Base-by-base conservation (phyloP, 1,140 invertebrate genomes). In the Bombus pascuorum region DNA sequence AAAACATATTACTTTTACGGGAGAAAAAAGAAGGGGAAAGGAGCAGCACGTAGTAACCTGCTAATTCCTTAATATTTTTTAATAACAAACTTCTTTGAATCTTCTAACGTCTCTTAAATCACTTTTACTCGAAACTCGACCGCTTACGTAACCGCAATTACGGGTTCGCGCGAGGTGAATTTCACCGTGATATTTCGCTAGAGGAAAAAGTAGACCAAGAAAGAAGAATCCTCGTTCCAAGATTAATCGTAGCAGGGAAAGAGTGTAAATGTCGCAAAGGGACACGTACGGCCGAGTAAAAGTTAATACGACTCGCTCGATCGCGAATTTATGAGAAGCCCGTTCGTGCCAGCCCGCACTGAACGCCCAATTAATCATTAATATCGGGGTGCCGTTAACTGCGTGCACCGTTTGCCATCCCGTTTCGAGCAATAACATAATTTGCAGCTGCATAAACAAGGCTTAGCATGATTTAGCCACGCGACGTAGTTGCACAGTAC, bases 401-500 rank as follows among this genome's bases (percentile, higher is more conserved):
- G 28, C 13, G 13, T 13, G 28, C 72, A 32, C 72, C 15, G 39
- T 42, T 71, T 39, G 39, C 22, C 39, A 44, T 15, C 18, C 28
- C 32, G 42, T 12, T 53, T 34, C 32, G n/a, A 62, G 75, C 37
- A 65, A 78, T 78, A 78, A 78, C 75, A 66, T 66, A 65, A 78
- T 78, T 78, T 78, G 57, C 75, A 78, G 75, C 75, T 78, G 75
- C 75, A 65, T 78, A 78, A 78, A 78, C 44, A 83, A 77, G 81
- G 74, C 74, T 83, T 77, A 76, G 62, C 28, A 76, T 83, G 74
- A 83, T 77, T 83, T 83, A 83, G 32, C 57, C 34, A 32, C 8
- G 13, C 65, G 39, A 44, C 15, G 2, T 12, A 47, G 62, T 25
- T 66, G 44, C 62, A 18, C 1, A 0, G 15, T 12, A 10, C 18